Evolutionary conservation across 2,113 vertebrate species (phyloP), one percentile per base, ranked within the genome.

Genomic region (Gila orcuttii): DNA sequence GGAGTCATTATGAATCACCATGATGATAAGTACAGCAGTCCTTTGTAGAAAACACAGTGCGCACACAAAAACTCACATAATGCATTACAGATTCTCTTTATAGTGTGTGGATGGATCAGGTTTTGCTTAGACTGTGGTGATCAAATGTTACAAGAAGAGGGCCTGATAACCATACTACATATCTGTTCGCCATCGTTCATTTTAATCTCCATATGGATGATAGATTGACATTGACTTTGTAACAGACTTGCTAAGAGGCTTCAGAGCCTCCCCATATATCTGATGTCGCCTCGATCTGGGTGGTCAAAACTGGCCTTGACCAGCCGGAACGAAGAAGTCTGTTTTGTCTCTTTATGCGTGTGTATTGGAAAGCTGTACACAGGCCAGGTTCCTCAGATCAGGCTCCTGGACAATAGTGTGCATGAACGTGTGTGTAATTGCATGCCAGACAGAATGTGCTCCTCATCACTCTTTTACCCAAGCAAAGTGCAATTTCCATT

Each of bases 371-470:
- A 85, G 19, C 42, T 79, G 45, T 68, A 42, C 82, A 83, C 33
- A 74, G 45, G 80, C 79, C 80, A 82, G 68, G 68, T 59, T 73
- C 33, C 50, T 73, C 82, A 42, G 66, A 57, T 73, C 68, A 83
- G 68, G 21, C 33, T 42, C 19, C 68, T 73, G 13, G 31, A 59
- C 45, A 64, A 25, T 5, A 45, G 55, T 62, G 78, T 42, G 33
- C 62, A 68, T 82, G 79, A 50, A 42, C 25, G 25, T 33, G 87
- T 69, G 62, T 73, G 87, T 90, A 36, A 85, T 73, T 57, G 83
- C 93, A 83, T 92, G 93, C 91, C 93, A 92, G 87, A 91, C 50
- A 84, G 82, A 94, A 93, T 94, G 79, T 90, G 88, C 81, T 85
- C 88, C 88, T 94, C 93, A 94, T 94, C 90, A 75, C 86, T 94